Base-by-base conservation (phyloP, 2,113 vertebrate genomes). In the Albula goreensis region DNA sequence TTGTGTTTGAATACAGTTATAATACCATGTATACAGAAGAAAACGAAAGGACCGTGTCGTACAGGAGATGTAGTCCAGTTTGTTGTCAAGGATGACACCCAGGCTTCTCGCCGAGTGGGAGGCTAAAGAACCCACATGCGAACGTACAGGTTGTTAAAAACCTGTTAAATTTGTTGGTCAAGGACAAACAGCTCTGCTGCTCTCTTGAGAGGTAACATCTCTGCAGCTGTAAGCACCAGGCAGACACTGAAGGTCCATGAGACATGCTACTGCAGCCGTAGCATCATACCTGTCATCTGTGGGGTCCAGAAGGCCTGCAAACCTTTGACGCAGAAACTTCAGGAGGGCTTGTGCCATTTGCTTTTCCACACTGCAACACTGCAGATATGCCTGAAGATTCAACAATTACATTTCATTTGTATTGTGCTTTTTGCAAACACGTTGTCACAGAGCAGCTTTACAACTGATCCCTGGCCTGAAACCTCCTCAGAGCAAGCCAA, bases 221-320 rank as follows among this genome's bases (percentile, higher is more conserved):
- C 88, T 79, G 82, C 81, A 57, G 85, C 22, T 79, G 78, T 51
- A 82, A 89, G 83, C 79, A 82, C 57, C 70, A 87, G 49, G 15
- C 66, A 86, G 49, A 89, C 88, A 87, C 52, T 85, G 79, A 41
- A 85, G 88, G 78, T 89, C 88, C 13, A 89, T 50, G 50, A 89
- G 86, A 74, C 86, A 89, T 53, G 88, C 88, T 63, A 6, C 88
- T 87, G 83, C 83, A 81, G 88, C 70, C 31, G 83, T 87, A 51
- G 83, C 82, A 87, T 83, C 83, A 87, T 87, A 89, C n/a, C 87
- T 31, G 50, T 15, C 11, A 25, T 41, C 82, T 51, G 66, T 70
- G 80, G 78, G 79, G 50, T 50, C 85, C 11, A 87, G 83, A 70
- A 89, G 85, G 80, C 17, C 31, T 77, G 85, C 80, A 60, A 86